Evolutionary conservation across 2,888 invertebrate species (phyloP).

Genomic region (Biston betularia): DNA sequence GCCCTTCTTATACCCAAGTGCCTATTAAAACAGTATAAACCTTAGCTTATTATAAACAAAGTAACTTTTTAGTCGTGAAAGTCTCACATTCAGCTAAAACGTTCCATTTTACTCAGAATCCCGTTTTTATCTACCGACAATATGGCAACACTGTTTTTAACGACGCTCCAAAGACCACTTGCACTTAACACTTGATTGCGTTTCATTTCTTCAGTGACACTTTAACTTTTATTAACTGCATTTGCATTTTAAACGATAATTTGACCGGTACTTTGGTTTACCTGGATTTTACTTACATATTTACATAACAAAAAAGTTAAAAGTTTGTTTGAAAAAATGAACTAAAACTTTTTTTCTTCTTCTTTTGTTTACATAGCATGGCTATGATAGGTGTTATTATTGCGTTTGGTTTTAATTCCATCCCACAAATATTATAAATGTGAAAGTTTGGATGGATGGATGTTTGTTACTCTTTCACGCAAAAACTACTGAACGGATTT

Average conservation of each 20-base stretch:
- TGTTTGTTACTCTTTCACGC: too few relatives aligned
- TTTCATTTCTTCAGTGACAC: conserved; percentile 47
- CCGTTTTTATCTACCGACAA: conserved; percentile 7
- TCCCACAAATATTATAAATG: too few relatives aligned
- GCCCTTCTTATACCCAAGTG: background rate
- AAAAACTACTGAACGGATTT: too few relatives aligned
- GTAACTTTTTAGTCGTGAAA: conserved; percentile 3
- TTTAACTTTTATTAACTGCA: conserved; percentile 52
- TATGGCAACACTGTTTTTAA: conserved; percentile 26
- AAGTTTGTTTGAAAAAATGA: background rate
- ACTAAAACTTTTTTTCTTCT: background rate
- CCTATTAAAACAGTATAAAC: conserved; percentile 2
- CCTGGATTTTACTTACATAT: conserved; percentile 7
- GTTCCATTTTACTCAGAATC: conserved; percentile 9
- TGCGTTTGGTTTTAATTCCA: too few relatives aligned
- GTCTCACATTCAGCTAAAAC: background rate
- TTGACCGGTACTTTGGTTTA: conserved; percentile 30
- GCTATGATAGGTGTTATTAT: background rate
- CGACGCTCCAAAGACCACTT: conserved; percentile 42
- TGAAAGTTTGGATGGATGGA: too few relatives aligned
- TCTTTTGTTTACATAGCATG: background rate
- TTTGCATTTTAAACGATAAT: conserved; percentile 46
- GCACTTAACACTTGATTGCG: conserved; percentile 55
- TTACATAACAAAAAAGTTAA: background rate
- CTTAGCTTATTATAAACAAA: conserved; percentile 10